Evolutionary conservation across 1,140 invertebrate species (phyloP).

Genomic region (Mizuhopecten yessoensis): DNA sequence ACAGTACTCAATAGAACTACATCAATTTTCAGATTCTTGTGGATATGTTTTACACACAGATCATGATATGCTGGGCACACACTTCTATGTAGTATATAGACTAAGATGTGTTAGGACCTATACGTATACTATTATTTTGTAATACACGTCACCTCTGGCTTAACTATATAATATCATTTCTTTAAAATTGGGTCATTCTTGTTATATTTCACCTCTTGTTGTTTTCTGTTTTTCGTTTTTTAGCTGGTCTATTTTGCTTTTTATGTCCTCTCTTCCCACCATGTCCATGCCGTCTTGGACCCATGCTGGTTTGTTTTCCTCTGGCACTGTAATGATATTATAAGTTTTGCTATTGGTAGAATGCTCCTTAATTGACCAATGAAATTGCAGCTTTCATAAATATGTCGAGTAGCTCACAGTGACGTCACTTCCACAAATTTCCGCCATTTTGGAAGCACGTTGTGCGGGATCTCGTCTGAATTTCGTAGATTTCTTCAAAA

Average conservation of each 20-base stretch:
- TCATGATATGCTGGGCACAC: too few relatives aligned
- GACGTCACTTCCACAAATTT: constrained; percentile 11
- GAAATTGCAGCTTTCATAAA: neutral
- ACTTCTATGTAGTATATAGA: too few relatives aligned
- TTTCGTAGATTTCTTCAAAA: neutral
- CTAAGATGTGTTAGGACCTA: too few relatives aligned
- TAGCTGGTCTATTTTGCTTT: neutral
- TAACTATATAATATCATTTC: too few relatives aligned
- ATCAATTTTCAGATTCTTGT: too few relatives aligned
- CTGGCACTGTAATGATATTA: neutral
- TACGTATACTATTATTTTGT: too few relatives aligned
- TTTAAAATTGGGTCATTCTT: too few relatives aligned
- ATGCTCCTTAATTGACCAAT: neutral
- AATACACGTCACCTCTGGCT: too few relatives aligned
- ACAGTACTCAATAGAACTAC: too few relatives aligned
- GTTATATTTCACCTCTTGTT: neutral
- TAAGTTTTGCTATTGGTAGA: neutral
- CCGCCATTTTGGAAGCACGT: constrained; percentile 24
- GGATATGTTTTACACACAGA: too few relatives aligned
- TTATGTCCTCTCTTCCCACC: neutral
- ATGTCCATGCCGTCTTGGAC: neutral
- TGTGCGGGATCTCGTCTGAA: neutral
- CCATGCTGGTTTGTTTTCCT: constrained; percentile 31
- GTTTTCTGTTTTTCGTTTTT: neutral
- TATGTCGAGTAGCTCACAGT: neutral